phyloP scores from a whole-genome alignment of 1,140 invertebrate genomes.

The Ganaspis sp. region DNA sequence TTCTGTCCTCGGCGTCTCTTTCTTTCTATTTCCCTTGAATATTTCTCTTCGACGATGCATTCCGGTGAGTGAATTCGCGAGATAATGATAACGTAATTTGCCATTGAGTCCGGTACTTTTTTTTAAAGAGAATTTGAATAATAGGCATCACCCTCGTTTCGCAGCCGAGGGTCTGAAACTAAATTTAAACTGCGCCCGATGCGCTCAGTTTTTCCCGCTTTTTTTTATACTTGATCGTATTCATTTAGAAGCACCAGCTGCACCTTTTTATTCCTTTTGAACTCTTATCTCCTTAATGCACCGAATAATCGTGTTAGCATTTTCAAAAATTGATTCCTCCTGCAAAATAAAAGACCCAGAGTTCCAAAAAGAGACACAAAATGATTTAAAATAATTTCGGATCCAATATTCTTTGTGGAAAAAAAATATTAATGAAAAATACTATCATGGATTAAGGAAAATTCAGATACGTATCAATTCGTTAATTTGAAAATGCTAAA shows the following conservation, averaged over 20 bases:
- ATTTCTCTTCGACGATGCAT: slow-evolving; percentile 10
- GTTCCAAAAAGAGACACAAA: neutral
- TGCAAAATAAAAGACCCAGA: too few species aligned
- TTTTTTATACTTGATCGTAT: neutral
- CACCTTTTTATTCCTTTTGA: slow-evolving; percentile 7
- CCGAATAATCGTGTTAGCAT: neutral
- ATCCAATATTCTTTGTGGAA: too few species aligned
- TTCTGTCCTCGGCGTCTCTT: neutral
- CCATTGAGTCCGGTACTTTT: slow-evolving; percentile 26
- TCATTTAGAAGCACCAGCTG: neutral
- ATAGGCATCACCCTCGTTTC: slow-evolving; percentile 23
- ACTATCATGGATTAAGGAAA: too few species aligned
- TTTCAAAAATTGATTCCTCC: neutral
- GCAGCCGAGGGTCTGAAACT: slow-evolving; percentile 7
- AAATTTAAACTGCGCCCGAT: slow-evolving; percentile 10
- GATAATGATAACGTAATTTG: slow-evolving; percentile 31
- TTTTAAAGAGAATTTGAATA: slow-evolving; percentile 28
- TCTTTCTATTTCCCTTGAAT: slow-evolving; percentile 7
- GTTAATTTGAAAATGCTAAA: too few species aligned
- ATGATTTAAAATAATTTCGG: neutral
- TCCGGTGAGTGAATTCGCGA: slow-evolving; percentile 20
- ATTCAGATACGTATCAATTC: too few species aligned
- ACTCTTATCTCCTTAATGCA: neutral
- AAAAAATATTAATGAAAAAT: too few species aligned
- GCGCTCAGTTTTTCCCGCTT: neutral